These are phyloP conservation scores for Cetonia aurata DNA, from an alignment of 2,888 invertebrate species.

Conservation along the genomic window DNA sequence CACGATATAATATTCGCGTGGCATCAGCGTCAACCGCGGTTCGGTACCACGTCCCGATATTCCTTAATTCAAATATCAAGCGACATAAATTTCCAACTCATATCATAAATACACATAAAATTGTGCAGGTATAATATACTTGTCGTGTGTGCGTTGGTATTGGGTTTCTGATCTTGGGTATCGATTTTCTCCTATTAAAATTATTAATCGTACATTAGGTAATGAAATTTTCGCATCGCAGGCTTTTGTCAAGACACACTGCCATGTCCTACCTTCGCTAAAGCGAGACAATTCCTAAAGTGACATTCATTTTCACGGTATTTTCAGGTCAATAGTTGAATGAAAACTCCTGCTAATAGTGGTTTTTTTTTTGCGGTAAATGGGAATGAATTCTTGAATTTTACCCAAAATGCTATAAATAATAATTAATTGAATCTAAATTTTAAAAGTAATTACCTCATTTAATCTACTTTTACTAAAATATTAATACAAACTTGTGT, in stretches of 20 bases:
- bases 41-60: conserved; percentile 65
- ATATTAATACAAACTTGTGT: too few species aligned
- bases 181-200: conserved; percentile 6
- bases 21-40: conserved; percentile 59
- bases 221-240: conserved; percentile 4
- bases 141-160: conserved; percentile 1
- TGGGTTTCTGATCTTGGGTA: neutral
- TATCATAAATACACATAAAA: conserved; percentile 46
- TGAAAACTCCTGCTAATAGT: neutral
- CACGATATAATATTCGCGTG: conserved; percentile 65
- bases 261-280: conserved; percentile 5
- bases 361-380: neutral
- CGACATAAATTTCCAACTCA: conserved; percentile 60
- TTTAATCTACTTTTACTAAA: too few species aligned
- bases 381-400: neutral
- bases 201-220: conserved; percentile 28
- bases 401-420: too few species aligned
- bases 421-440: too few species aligned
- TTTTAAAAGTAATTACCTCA: neutral
- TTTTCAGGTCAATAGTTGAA: conserved; percentile 22
- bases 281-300: conserved; percentile 21
- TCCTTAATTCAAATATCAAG: conserved; percentile 61
- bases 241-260: neutral
- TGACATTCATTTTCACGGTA: conserved; percentile 16
- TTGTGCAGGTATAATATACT: neutral